Conservation (phyloP, 2,797 vertebrate genomes). For the Hylomyscus alleni region DNA sequence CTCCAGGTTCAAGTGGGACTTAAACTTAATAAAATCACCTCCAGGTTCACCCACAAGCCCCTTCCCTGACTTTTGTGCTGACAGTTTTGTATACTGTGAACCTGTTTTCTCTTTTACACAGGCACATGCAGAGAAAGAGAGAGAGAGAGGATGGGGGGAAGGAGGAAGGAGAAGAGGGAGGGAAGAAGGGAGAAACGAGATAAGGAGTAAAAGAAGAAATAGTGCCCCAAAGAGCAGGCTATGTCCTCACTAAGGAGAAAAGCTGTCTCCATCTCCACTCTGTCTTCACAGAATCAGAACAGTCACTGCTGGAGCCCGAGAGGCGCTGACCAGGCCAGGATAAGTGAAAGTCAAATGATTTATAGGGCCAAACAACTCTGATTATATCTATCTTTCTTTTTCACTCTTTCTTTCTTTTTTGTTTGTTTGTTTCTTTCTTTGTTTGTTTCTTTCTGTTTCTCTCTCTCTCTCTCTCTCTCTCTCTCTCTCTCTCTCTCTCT, state of each 20-base stretch:
- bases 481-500: too few species aligned
- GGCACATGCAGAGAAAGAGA: too few species aligned
- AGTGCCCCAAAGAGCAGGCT: background rate
- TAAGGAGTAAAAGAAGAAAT: constrained; percentile 31
- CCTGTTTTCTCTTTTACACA: background rate
- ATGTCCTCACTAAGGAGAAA: constrained; percentile 22
- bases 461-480: too few species aligned
- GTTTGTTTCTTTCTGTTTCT: too few species aligned
- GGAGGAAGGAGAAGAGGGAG: background rate
- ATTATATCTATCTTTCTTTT: background rate
- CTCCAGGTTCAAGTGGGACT: constrained; percentile 82
- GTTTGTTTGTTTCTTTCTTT: too few species aligned
- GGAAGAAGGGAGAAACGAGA: too few species aligned
- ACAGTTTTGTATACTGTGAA: constrained; percentile 51
- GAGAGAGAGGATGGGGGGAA: background rate
- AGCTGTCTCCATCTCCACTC: background rate
- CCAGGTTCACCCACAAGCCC: constrained; percentile 69
- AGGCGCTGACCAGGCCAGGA: background rate
- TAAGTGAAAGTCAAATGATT: constrained; percentile 75
- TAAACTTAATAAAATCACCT: constrained; percentile 79
- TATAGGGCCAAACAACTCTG: constrained; percentile 68
- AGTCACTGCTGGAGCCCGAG: constrained; percentile 2
- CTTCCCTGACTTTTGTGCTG: constrained; percentile 64
- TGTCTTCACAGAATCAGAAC: constrained; percentile 4
- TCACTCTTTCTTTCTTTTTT: too few species aligned